A percentile compares a stretch with the other conserved stretches of the same genome.
Evolutionary conservation across 2,888 invertebrate genomes (phyloP).

Genomic region (Tipula unca): DNA sequence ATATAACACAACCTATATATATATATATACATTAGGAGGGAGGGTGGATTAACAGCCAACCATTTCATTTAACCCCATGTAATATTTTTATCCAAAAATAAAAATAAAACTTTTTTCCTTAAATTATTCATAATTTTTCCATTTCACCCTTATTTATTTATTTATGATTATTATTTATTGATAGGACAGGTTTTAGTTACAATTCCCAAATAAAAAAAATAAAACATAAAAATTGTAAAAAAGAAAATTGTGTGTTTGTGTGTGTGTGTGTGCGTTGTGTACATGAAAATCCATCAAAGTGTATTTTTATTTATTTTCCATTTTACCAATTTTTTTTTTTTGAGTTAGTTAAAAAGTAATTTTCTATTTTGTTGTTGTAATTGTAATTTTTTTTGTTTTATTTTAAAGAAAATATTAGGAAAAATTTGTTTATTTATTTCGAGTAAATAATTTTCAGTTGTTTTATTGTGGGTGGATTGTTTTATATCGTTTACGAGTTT

Average conservation of each 20-base stretch:
- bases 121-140: constrained; percentile 14
- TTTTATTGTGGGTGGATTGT: neutral
- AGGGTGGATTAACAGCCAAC: neutral
- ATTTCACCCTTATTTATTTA: neutral
- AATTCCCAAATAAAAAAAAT: neutral
- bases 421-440: constrained; percentile 1
- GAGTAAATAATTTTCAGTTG: neutral
- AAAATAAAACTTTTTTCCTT: neutral
- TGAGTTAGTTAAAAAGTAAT: neutral
- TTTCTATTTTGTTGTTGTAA: neutral
- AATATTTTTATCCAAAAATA: neutral
- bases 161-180: constrained; percentile 14
- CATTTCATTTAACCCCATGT: neutral
- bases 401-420: neutral
- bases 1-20: neutral
- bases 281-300: constrained; percentile 8
- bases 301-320: neutral
- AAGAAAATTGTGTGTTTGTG: neutral
- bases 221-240: neutral
- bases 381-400: neutral
- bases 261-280: neutral
- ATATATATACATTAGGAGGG: neutral
- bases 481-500: neutral
- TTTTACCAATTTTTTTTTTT: neutral
- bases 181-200: constrained; percentile 14